These are phyloP conservation scores for Listronotus bonariensis DNA, from an alignment of 1,140 invertebrate species.

Conservation along the genomic window DNA sequence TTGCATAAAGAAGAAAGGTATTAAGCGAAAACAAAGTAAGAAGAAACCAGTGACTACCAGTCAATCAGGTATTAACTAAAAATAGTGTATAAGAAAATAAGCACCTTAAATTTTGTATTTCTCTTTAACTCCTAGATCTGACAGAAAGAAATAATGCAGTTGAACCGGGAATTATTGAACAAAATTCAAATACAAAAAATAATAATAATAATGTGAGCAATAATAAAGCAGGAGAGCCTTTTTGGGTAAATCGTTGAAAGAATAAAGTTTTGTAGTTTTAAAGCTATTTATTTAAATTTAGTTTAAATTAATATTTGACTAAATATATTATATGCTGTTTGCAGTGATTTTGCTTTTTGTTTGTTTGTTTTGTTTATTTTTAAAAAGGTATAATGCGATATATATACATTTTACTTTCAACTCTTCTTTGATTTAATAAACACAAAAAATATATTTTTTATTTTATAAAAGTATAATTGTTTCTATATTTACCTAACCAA, in stretches of 20 bases:
- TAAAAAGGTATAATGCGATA: no score
- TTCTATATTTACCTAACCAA: no score
- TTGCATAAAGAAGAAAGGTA: constrained; percentile 25
- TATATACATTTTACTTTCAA: no score
- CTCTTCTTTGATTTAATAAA: no score
- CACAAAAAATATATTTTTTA: no score
- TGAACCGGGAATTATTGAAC: neutral
- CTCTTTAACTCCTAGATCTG: constrained; percentile 4
- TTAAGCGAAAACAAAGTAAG: constrained; percentile 19
- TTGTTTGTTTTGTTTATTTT: neutral
- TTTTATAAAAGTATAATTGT: no score
- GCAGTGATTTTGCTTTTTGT: constrained; percentile 11
- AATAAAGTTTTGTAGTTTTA: constrained; percentile 10
- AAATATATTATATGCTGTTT: constrained; percentile 5
- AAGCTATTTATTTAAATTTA: neutral
- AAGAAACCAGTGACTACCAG: neutral
- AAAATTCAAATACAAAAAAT: no score
- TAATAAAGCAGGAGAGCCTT: constrained; percentile 44
- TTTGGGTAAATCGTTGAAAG: constrained; percentile 48
- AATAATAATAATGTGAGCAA: constrained; percentile 10
- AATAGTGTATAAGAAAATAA: neutral
- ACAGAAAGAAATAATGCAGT: neutral
- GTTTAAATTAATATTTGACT: no score
- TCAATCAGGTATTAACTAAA: neutral
- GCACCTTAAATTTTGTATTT: neutral